A percentile compares a stretch with the other conserved stretches of the same genome.
phyloP scores from a whole-genome alignment of 2,888 invertebrate species.

The Fabriciana adippe region DNA sequence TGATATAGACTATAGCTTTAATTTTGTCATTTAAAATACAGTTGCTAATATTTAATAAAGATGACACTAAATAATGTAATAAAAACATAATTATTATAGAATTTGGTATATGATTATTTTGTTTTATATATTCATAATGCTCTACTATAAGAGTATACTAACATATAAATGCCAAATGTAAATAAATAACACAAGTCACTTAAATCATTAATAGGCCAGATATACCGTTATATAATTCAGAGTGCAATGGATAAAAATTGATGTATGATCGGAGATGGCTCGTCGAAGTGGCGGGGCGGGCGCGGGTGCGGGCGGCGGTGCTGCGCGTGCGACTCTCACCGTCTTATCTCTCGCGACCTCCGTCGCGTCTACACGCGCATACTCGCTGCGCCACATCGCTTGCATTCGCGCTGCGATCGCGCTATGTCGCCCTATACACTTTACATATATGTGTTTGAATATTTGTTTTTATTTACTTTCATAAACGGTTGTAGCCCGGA shows the following conservation, averaged over 20 bases:
- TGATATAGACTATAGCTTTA: background rate
- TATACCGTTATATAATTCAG: slow-evolving; percentile 75
- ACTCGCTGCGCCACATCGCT: slow-evolving; percentile 65
- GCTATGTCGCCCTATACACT: slow-evolving; percentile 69
- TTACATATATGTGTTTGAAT: slow-evolving; percentile 64
- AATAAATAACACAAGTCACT: background rate
- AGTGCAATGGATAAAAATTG: slow-evolving; percentile 72
- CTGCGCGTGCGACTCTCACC: slow-evolving; percentile 79
- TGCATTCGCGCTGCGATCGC: slow-evolving; percentile 62
- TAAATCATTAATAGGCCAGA: slow-evolving; percentile 60
- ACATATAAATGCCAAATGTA: background rate
- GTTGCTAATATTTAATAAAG: too few species aligned
- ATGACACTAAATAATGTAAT: too few species aligned
- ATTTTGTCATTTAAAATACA: too few species aligned
- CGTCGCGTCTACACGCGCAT: slow-evolving; percentile 79
- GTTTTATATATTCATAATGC: too few species aligned
- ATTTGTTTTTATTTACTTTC: slow-evolving; percentile 61
- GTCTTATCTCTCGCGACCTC: slow-evolving; percentile 82
- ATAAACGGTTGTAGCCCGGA: slow-evolving; percentile 64
- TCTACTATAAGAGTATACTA: too few species aligned
- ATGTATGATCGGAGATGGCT: slow-evolving; percentile 70
- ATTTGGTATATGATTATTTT: too few species aligned
- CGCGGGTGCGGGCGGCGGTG: slow-evolving; percentile 57
- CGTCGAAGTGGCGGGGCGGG: slow-evolving; percentile 57
- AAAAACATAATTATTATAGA: too few species aligned